Conservation (phyloP, 2,797 vertebrate species). For the Chanos chanos region DNA sequence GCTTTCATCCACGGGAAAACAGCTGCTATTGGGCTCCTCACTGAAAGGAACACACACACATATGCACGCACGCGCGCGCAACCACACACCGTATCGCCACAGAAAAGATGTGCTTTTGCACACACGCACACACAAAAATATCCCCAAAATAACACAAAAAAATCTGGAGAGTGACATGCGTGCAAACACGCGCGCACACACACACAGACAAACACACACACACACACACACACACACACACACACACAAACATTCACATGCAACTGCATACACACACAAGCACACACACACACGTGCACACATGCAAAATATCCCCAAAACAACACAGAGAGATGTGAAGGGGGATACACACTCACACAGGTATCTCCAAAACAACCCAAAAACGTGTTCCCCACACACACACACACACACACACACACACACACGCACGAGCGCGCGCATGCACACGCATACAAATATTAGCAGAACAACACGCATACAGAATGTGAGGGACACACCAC, state of each 20-base stretch:
- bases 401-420: too few species aligned
- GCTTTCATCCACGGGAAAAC: conserved; percentile 32
- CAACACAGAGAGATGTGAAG: too few species aligned
- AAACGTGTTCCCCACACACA: too few species aligned
- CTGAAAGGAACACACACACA: conserved; percentile 1
- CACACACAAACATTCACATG: neutral
- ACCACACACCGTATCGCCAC: neutral
- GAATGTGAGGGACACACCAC: too few species aligned
- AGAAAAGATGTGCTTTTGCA: neutral
- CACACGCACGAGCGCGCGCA: too few species aligned
- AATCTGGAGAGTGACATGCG: neutral
- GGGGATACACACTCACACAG: neutral
- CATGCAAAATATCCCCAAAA: neutral
- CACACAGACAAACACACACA: neutral
- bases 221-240: neutral
- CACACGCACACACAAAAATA: neutral
- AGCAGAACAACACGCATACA: too few species aligned
- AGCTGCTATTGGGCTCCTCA: conserved; percentile 18
- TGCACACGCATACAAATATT: too few species aligned
- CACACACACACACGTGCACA: neutral
- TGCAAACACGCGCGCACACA: neutral
- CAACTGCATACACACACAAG: too few species aligned
- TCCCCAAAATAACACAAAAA: neutral
- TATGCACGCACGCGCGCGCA: neutral
- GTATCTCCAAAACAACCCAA: conserved; percentile 3